phyloP scores from a whole-genome alignment of 2,888 invertebrate species.

The Hypomecis atomaria region DNA sequence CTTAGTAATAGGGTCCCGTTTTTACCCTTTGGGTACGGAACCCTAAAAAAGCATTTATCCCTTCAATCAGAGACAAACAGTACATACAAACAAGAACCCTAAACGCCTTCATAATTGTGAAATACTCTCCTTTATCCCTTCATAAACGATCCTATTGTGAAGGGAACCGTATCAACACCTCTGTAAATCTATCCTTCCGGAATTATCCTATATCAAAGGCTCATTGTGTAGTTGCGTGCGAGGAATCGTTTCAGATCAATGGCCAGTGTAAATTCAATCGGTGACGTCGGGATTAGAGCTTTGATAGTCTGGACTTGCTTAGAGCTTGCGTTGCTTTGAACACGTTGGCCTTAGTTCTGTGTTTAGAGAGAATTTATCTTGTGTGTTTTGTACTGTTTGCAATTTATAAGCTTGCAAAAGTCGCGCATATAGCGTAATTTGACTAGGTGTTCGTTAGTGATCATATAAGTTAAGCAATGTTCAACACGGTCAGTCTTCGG shows the following conservation, averaged over 20 bases:
- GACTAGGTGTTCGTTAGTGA: no score
- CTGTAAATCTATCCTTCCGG: slow-evolving; percentile 22
- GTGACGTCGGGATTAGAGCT: slow-evolving; percentile 22
- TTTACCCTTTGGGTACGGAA: no score
- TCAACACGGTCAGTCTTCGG: no score
- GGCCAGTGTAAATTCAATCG: slow-evolving; percentile 39
- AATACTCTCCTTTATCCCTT: slow-evolving; percentile 4
- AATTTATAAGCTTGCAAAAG: no score
- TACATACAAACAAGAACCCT: no score
- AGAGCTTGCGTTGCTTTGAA: background rate
- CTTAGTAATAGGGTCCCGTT: no score
- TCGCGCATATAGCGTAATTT: no score
- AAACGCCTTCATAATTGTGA: background rate
- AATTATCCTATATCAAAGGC: slow-evolving; percentile 30
- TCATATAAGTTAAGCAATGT: no score
- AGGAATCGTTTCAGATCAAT: slow-evolving; percentile 41
- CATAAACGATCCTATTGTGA: slow-evolving; percentile 19
- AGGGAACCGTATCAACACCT: slow-evolving; percentile 20
- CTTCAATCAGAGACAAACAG: no score
- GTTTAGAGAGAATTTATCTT: no score
- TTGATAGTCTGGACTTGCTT: background rate
- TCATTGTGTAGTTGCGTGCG: slow-evolving; percentile 36
- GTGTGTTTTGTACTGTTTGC: no score
- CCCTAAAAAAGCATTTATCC: no score
- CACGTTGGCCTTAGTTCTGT: slow-evolving; percentile 10